Evolutionary conservation across 2,888 invertebrate species (phyloP).

Genomic region (Sinohyriopsis cumingii): DNA sequence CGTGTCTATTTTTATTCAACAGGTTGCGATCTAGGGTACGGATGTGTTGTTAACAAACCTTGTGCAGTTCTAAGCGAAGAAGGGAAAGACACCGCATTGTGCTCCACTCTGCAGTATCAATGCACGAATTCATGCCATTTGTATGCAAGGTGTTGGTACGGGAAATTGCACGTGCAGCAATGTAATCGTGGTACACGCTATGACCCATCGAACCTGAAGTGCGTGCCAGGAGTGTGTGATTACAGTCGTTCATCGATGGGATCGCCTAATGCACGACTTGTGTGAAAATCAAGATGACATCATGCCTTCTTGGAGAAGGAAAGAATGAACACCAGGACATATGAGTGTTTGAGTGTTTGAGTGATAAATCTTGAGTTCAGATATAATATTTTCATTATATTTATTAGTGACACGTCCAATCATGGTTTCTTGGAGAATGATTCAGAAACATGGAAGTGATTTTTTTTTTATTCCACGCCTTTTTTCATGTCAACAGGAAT

Average conservation of each 20-base stretch:
- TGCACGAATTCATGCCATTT: slow-evolving; percentile 29
- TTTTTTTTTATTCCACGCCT: too few relatives aligned
- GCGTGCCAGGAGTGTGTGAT: background rate
- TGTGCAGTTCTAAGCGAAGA: slow-evolving; percentile 12
- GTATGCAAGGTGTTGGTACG: slow-evolving; percentile 32
- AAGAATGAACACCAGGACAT: too few relatives aligned
- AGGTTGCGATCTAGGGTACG: slow-evolving; percentile 35
- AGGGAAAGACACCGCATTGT: slow-evolving; percentile 10
- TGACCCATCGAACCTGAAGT: background rate
- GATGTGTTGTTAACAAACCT: slow-evolving; percentile 27
- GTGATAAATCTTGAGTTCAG: too few relatives aligned
- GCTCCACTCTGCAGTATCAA: slow-evolving; percentile 5
- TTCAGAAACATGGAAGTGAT: too few relatives aligned
- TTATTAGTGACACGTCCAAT: too few relatives aligned
- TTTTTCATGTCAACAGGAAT: too few relatives aligned
- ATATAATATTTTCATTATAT: too few relatives aligned
- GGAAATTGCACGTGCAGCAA: slow-evolving; percentile 23
- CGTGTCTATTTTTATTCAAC: slow-evolving; percentile 7
- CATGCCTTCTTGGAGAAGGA: too few relatives aligned
- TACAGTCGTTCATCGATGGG: background rate
- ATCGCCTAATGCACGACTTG: background rate
- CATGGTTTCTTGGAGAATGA: too few relatives aligned
- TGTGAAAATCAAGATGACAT: too few relatives aligned
- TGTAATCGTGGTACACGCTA: slow-evolving; percentile 28
- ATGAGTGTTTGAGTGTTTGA: too few relatives aligned